Conservation (phyloP, 2,888 invertebrate genomes). For the Scaptomyza caliginosa region DNA sequence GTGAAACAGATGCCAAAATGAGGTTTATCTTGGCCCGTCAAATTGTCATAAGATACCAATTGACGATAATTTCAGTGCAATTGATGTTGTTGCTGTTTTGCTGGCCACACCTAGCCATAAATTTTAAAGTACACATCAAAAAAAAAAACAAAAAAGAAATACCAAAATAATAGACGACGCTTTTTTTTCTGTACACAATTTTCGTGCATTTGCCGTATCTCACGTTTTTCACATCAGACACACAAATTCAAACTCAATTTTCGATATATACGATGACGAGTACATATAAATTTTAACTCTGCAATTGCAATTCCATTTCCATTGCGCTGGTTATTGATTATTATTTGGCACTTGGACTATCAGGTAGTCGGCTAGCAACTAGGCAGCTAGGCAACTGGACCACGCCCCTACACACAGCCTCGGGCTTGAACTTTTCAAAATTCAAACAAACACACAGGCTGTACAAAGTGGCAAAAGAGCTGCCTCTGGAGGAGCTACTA, state of each 20-base stretch:
- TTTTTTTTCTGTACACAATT: constrained; percentile 52
- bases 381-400: constrained; percentile 14
- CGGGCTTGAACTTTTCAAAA: constrained; percentile 53
- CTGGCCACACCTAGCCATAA: constrained; percentile 66
- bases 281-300: constrained; percentile 10
- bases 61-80: constrained; percentile 63
- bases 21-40: not conserved
- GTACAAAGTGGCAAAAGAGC: constrained; percentile 9
- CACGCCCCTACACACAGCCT: constrained; percentile 60
- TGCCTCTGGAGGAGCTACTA: constrained; percentile 32
- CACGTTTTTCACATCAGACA: constrained; percentile 72
- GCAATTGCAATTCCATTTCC: constrained; percentile 35
- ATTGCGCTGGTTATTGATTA: constrained; percentile 70
- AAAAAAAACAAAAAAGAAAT: constrained; percentile 20
- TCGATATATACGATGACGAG: constrained; percentile 16
- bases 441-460: constrained; percentile 18
- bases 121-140: constrained; percentile 46
- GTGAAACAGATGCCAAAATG: constrained; percentile 13
- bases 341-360: constrained; percentile 59
- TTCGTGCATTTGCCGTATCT: constrained; percentile 64
- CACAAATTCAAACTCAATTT: constrained; percentile 38
- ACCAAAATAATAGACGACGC: constrained; percentile 21
- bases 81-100: constrained; percentile 10
- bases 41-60: constrained; percentile 53
- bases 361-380: not conserved